Percentiles rank a stretch among this genome's conserved stretches.
These are phyloP conservation scores for Himalopsyche anomala DNA, from an alignment of 2,888 invertebrate genomes.

Conservation along the genomic window DNA sequence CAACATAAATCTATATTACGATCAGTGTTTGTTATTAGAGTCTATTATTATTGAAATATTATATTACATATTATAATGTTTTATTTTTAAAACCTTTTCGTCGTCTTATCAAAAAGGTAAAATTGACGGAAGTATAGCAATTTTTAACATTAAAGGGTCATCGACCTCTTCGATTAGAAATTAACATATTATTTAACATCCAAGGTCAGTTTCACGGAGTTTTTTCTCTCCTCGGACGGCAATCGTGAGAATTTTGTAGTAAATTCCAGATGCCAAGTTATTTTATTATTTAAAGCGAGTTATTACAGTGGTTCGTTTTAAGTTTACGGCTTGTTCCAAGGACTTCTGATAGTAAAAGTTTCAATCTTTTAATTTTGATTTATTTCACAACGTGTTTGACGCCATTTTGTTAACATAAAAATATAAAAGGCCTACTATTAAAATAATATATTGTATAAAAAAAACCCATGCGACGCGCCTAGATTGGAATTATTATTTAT, in stretches of 20 bases:
- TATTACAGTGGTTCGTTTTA: background rate
- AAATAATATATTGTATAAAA: background rate
- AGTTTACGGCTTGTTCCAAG: constrained; percentile 8
- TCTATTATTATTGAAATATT: too few species aligned
- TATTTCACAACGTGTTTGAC: background rate
- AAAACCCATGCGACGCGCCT: background rate
- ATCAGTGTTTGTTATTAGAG: too few species aligned
- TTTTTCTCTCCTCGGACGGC: background rate
- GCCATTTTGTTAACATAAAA: background rate
- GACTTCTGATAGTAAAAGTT: constrained; percentile 5
- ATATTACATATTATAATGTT: too few species aligned
- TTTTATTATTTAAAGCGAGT: background rate
- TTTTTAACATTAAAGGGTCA: background rate
- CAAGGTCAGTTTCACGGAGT: constrained; percentile 33
- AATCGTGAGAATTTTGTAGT: constrained; percentile 37
- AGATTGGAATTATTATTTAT: background rate
- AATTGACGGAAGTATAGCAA: too few species aligned
- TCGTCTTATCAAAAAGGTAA: too few species aligned
- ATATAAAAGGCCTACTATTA: background rate
- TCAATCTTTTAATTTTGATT: background rate
- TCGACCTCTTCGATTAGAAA: constrained; percentile 9
- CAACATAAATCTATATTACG: too few species aligned
- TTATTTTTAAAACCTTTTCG: too few species aligned
- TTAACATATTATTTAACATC: background rate
- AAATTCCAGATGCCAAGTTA: constrained; percentile 19